These are phyloP conservation scores for Tanytarsus gracilentus DNA, from an alignment of 2,888 invertebrate genomes.

Conservation along the genomic window DNA sequence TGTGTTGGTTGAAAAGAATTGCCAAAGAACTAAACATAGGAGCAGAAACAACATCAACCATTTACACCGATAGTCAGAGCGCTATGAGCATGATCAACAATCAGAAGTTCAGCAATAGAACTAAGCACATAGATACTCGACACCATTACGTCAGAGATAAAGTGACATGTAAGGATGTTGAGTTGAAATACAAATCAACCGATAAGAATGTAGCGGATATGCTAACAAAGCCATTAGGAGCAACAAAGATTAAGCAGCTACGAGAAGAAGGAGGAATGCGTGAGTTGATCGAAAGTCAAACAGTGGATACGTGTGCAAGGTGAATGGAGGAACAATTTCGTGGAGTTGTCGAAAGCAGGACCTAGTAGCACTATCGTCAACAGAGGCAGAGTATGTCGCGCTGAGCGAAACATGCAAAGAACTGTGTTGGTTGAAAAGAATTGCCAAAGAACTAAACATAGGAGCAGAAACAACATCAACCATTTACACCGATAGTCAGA, in stretches of 20 bases:
- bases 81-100: neutral
- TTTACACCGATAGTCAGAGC: slow-evolving; percentile 3
- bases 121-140: slow-evolving; percentile 4
- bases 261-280: neutral
- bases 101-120: neutral
- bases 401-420: neutral
- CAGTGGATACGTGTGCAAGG: neutral
- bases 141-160: neutral
- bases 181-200: slow-evolving; percentile 22
- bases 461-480: too few relatives aligned
- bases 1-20: neutral
- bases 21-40: neutral
- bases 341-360: slow-evolving; percentile 5
- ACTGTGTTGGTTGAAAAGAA: neutral
- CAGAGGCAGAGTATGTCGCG: slow-evolving; percentile 2
- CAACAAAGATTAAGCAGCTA: neutral
- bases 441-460: neutral
- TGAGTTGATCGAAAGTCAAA: neutral
- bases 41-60: too few relatives aligned
- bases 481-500: neutral
- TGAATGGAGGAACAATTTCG: neutral
- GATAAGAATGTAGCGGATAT: slow-evolving; percentile 29
- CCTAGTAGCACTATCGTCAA: neutral
- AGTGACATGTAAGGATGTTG: neutral
- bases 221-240: slow-evolving; percentile 18